These are phyloP conservation scores for Microplitis demolitor DNA, from an alignment of 1,140 invertebrate genomes.

Conservation along the genomic window DNA sequence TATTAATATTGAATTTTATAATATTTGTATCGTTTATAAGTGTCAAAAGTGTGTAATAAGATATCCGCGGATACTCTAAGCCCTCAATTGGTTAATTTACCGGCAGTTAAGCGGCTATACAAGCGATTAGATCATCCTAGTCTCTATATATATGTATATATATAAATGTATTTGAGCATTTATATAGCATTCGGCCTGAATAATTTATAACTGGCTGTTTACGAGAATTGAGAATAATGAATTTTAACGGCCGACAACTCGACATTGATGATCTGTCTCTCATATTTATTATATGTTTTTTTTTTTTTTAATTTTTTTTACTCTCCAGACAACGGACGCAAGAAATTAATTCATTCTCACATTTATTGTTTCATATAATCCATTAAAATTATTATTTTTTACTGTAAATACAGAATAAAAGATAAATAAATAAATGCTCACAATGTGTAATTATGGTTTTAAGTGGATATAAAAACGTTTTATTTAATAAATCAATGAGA, in stretches of 20 bases:
- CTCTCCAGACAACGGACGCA: not conserved
- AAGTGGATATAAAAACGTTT: too few species aligned
- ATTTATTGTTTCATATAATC: not conserved
- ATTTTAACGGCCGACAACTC: slow-evolving; percentile 49
- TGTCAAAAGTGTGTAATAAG: slow-evolving; percentile 61
- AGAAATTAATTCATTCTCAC: not conserved
- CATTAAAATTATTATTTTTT: not conserved
- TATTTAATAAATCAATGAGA: too few species aligned
- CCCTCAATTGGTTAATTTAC: slow-evolving; percentile 64
- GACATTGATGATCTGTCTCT: slow-evolving; percentile 38
- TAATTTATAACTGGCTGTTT: slow-evolving; percentile 64
- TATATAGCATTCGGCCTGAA: slow-evolving; percentile 56
- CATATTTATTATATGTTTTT: not conserved
- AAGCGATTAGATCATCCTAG: slow-evolving; percentile 61
- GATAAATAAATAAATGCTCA: too few species aligned
- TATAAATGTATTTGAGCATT: not conserved
- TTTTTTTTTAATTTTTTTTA: not conserved
- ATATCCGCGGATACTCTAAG: slow-evolving; percentile 64
- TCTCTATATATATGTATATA: slow-evolving; percentile 30
- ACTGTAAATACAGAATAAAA: not conserved
- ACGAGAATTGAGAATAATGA: slow-evolving; percentile 64
- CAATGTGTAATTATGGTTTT: too few species aligned
- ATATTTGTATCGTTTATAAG: slow-evolving; percentile 3
- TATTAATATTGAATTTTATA: not conserved
- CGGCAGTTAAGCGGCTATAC: slow-evolving; percentile 59